phyloP scores from a whole-genome alignment of 2,797 vertebrate species.

The Arnoldichthys spilopterus region DNA sequence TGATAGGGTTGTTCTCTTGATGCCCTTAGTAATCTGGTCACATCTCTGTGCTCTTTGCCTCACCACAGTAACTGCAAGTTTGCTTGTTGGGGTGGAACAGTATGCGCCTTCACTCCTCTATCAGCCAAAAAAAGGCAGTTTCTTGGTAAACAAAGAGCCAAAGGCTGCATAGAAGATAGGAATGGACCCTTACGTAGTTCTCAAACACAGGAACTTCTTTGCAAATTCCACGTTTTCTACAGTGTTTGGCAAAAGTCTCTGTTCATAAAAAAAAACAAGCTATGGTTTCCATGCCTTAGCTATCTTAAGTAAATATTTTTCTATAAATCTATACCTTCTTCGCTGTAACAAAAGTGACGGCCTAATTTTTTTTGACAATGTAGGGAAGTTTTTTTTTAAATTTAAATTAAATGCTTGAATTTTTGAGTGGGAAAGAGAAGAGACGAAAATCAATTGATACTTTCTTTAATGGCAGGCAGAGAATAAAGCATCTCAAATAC shows the following conservation, averaged over 20 bases:
- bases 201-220: not conserved
- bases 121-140: not conserved
- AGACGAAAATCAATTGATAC: conserved; percentile 5
- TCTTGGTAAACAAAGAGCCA: conserved; percentile 33
- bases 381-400: not conserved
- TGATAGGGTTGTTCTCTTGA: conserved; percentile 23
- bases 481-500: conserved; percentile 26
- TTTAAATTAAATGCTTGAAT: not conserved
- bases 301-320: too few relatives aligned
- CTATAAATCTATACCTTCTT: too few relatives aligned
- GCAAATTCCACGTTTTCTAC: not conserved
- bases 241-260: not conserved
- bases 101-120: not conserved
- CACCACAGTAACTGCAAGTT: conserved; percentile 40
- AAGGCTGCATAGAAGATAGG: not conserved
- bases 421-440: not conserved
- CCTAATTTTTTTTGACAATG: not conserved
- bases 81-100: conserved; percentile 7
- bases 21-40: conserved; percentile 56
- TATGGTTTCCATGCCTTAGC: not conserved
- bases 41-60: conserved; percentile 46
- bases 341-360: too few relatives aligned
- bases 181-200: not conserved
- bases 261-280: not conserved
- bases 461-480: conserved; percentile 50